Evolutionary conservation across 2,888 invertebrate species (phyloP).

Genomic region (Chironomus riparius): DNA sequence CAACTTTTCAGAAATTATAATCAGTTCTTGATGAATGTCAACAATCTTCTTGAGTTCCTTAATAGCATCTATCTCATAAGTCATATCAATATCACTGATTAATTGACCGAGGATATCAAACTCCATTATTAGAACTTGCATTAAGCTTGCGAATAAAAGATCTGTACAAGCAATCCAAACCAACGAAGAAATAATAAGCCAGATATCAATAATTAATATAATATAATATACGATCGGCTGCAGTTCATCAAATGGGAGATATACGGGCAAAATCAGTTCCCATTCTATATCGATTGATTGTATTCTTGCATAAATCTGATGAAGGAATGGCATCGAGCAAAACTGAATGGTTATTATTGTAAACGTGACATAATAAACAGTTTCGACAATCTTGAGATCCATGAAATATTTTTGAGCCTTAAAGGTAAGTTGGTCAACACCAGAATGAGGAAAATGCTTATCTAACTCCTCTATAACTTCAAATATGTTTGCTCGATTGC

Average conservation of each 20-base stretch:
- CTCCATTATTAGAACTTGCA: not conserved
- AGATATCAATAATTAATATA: not conserved
- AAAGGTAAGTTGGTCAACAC: not conserved
- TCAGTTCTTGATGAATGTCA: not conserved
- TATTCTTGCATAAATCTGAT: not conserved
- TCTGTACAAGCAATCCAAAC: too few species aligned
- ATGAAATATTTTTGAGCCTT: not conserved
- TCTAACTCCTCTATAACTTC: not conserved
- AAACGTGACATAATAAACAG: not conserved
- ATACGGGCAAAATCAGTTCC: not conserved
- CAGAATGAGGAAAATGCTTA: not conserved
- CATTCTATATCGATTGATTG: not conserved
- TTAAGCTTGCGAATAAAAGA: not conserved
- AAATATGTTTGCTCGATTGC: accelerated
- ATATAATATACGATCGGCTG: not conserved
- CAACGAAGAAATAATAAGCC: too few species aligned
- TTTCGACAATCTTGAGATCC: not conserved
- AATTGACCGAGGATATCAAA: not conserved
- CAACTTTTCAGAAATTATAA: not conserved
- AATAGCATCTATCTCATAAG: not conserved
- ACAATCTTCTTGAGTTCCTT: not conserved
- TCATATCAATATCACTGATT: not conserved
- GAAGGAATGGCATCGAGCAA: not conserved
- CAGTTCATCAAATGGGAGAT: too few species aligned
- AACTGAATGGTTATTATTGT: not conserved